Base-by-base conservation (phyloP, 2,797 vertebrate species). In the Emydoidea blandingii region DNA sequence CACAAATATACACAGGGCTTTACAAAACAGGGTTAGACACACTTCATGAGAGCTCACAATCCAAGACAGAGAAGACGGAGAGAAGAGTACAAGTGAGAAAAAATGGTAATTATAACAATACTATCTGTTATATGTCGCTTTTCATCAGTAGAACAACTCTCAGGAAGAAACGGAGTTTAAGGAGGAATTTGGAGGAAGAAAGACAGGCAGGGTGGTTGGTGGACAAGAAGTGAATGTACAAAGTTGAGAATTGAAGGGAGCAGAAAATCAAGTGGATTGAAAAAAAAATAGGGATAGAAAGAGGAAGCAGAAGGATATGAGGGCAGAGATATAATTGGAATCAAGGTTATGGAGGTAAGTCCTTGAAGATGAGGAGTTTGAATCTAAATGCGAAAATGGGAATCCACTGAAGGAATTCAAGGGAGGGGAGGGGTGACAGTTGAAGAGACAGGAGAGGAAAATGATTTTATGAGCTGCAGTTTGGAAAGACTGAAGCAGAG, bases 401-500 rank as follows among this genome's bases (percentile, higher is more conserved):
- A 93, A 57, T 8, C 52, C n/a, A 68, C 19, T 23, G 15, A 47
- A 19, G 76, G n/a, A 47, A 31, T 18, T 65, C 25, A 41, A 83
- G 25, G 72, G 25, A 65, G 29, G 53, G 53, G 41, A 86, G 54
- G 8, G 83, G 12, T 0, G 0, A 49, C 2, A 23, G 9, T 25
- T 3, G 4, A 31, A 90, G 10, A 79, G 56, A 65, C 49, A 19
- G 16, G 25, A 83, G 31, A 54, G 31, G 21, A 78, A 89, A 50
- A 25, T 80, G 27, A 53, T 81, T 49, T 83, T 1, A 0, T 44
- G 5, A 93, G 44, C 44, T 89, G 74, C 16, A 8, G 54, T 91
- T 68, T 59, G 62, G 44, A 49, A 81, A 95, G 74, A 68, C 57
- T 84, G 47, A 56, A 85, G 78, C 52, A 59, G 34, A 21, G 21